These are phyloP conservation scores for Trachelus stipa DNA, from an alignment of 2,888 invertebrate genomes.

Conservation along the genomic window DNA sequence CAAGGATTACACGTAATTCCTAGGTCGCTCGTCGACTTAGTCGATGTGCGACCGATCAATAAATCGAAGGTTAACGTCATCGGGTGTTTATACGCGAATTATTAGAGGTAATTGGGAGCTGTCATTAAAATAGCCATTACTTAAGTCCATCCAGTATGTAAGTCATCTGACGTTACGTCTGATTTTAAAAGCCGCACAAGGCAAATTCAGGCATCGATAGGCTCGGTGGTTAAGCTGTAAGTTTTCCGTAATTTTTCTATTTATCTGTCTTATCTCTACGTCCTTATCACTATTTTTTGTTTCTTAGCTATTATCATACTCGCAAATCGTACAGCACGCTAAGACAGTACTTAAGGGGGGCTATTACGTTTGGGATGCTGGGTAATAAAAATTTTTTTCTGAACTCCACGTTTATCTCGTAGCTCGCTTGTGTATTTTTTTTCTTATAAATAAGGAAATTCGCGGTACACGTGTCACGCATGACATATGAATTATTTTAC, in stretches of 20 bases:
- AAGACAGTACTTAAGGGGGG: background rate
- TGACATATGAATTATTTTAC: too few relatives aligned
- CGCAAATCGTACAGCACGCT: background rate
- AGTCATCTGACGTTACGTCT: background rate
- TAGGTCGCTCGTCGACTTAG: background rate
- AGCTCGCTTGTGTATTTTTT: background rate
- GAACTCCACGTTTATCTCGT: too few relatives aligned
- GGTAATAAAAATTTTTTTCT: background rate
- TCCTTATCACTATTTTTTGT: background rate
- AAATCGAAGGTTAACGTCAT: slow-evolving; percentile 3
- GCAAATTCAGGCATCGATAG: too few relatives aligned
- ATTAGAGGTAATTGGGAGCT: background rate
- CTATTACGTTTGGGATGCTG: background rate
- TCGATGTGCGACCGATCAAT: background rate
- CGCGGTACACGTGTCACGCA: too few relatives aligned
- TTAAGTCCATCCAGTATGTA: background rate
- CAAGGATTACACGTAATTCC: background rate
- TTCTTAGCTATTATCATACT: background rate
- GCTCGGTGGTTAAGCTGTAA: background rate
- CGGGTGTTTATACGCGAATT: background rate
- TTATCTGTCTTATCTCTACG: background rate
- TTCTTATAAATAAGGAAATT: background rate
- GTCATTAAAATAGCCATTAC: background rate
- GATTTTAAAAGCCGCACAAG: background rate
- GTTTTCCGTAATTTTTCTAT: background rate